Evolutionary conservation across 2,113 vertebrate genomes (phyloP), one percentile per base, ranked within the genome.

Genomic region (Ceyx melanurus): DNA sequence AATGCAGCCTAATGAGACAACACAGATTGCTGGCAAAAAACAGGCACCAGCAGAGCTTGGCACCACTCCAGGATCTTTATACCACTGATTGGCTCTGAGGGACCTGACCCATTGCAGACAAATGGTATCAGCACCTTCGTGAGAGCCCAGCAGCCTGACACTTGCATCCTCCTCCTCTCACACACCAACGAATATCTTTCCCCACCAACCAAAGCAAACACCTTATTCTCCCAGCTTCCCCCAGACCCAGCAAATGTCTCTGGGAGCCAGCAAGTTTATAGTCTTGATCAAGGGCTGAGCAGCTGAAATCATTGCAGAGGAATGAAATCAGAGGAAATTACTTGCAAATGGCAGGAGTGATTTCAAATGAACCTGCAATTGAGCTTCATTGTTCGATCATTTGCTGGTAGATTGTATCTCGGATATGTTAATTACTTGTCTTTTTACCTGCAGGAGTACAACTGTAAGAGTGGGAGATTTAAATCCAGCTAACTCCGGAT

Each of bases 81-180:
- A 20, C 3, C 2, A 0, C 18, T 45, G 33, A 29, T 5, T 31
- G 28, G 6, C 20, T 29, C 48, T 15, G 43, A 15, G 42, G 37
- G 13, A 26, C 23, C 54, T 33, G 35, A n/a, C 28, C 53, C 48
- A 1, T 19, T 0, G 0, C 3, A 64, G 73, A 31, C 33, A 74
- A 84, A n/a, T 13, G 45, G 4, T 40, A 72, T 28, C 65, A 67
- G 40, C 29, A 45, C 29, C 17, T 82, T 40, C 5, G 57, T 29
- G 10, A 21, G 70, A 80, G 57, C 35, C 61, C 64, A 42, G 42
- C 17, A 75, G 33, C 65, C 57, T 16, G 5, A 40, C 10, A 33
- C 10, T 21, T 21, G 15, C 9, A 10, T 15, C 15, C 40, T n/a
- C 43, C 50, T 70, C 45, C 15, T 28, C 29, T 37, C 25, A 10